Conservation (phyloP, 2,797 vertebrate species). For the Brotogeris chrysoptera region DNA sequence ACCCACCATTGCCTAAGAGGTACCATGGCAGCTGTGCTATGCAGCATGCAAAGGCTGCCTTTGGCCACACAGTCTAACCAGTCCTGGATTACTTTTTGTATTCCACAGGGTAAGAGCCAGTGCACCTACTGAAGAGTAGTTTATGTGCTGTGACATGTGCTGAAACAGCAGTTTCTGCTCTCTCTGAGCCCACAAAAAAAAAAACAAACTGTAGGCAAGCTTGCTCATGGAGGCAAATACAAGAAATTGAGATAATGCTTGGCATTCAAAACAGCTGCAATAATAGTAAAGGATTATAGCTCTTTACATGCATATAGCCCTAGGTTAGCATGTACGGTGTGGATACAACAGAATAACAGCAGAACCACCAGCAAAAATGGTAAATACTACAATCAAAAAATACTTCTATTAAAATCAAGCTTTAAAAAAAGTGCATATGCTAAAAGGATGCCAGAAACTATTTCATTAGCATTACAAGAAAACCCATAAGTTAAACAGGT, state of each 20-base stretch:
- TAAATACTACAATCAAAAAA: background rate
- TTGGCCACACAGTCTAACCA: background rate
- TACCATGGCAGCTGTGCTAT: background rate
- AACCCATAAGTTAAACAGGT: background rate
- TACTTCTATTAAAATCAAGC: background rate
- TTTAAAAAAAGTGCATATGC: background rate
- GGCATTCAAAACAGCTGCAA: background rate
- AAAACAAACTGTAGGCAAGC: background rate
- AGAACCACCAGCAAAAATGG: background rate
- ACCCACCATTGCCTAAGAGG: accelerated
- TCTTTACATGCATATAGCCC: background rate
- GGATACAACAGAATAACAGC: background rate
- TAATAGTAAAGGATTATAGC: background rate
- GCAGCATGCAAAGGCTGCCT: background rate
- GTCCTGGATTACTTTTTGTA: background rate
- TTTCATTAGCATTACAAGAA: background rate
- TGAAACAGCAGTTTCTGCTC: background rate
- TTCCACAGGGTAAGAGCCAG: background rate
- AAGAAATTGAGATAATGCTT: background rate
- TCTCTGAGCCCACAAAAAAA: background rate
- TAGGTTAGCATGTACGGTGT: background rate
- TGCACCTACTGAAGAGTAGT: background rate
- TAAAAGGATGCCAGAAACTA: background rate
- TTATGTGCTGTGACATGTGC: background rate
- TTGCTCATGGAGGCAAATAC: background rate